Evolutionary conservation across 2,797 vertebrate species (phyloP).

Genomic region (Notamacropus eugenii): DNA sequence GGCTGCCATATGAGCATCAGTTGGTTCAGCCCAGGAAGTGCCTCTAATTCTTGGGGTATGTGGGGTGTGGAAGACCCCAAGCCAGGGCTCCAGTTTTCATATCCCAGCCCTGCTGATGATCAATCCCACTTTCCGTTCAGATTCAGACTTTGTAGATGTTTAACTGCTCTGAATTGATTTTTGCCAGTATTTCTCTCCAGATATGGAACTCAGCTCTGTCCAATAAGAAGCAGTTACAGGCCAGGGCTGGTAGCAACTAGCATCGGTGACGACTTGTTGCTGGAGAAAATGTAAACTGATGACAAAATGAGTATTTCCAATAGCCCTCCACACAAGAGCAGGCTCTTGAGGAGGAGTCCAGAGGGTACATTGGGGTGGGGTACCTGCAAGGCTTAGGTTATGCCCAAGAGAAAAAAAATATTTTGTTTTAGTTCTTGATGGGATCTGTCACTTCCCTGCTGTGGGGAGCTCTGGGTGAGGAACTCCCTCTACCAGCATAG

Average conservation of each 20-base stretch:
- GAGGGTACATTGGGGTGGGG: background rate
- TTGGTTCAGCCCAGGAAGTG: background rate
- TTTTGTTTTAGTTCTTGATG: background rate
- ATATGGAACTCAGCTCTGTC: constrained; percentile 11
- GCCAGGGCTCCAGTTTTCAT: background rate
- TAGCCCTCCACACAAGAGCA: background rate
- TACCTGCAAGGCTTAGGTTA: background rate
- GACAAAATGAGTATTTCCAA: constrained; percentile 5
- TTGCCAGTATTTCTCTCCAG: constrained; percentile 71
- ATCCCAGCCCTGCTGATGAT: background rate
- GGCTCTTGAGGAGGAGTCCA: background rate
- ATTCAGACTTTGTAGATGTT: constrained; percentile 52
- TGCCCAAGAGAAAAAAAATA: background rate
- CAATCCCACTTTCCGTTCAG: constrained; percentile 12
- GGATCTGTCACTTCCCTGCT: background rate
- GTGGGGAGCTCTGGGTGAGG: background rate
- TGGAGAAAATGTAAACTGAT: constrained; percentile 7
- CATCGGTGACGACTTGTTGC: constrained; percentile 16
- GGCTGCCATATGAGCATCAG: background rate
- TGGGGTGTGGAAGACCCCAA: accelerated
- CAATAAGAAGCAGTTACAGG: constrained; percentile 20
- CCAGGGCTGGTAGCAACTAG: constrained; percentile 2
- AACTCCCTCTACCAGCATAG: background rate
- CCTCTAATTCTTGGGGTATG: background rate
- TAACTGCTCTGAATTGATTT: constrained; percentile 83